Evolutionary conservation across 2,888 invertebrate genomes (phyloP), one percentile per base, ranked within the genome.

Genomic region (Sipha maydis): DNA sequence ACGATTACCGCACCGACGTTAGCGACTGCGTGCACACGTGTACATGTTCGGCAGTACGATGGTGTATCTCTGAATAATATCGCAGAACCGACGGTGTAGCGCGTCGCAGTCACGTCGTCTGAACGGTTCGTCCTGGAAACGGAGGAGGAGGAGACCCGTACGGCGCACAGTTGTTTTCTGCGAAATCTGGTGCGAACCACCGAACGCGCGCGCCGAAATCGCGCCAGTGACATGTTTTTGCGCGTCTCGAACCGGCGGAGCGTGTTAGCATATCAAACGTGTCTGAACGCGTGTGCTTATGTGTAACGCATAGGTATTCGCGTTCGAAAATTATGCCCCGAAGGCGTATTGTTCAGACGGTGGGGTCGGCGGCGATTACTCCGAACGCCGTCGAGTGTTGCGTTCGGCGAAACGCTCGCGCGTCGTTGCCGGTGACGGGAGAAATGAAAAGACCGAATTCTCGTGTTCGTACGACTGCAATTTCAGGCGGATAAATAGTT

Each of bases 311-410:
- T 19, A 11, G 31, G 31, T 21, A 48, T 83, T 83, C 48, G 71
- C 82, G 31, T 83, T 48, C 28, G 7, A 83, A 71, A 71, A 71
- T 71, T 48, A 69, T 25, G 41, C 1, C 31, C 25, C 31, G 31
- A 28, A 48, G 71, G 82, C 48, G 61, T 61, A 2, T 61, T 41
- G 80, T 28, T 82, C 69, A 28, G 69, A 41, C 28, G 31, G 34
- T 56, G 69, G 67, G 2, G 3, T 2, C 67, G 67, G 28, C n/a
- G 34, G 28, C 19, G 67, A n/a, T 67, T 48, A 48, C 17, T n/a
- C 48, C 69, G 48, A 48, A 82, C 69, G 28, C 11, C 25, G 48
- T 83, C 71, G 69, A 61, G 61, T 61, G 41, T 82, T 69, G 28
- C 21, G 9, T 0, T 9, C 28, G 80, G 28, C 41, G 19, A n/a